Percentiles rank a stretch among this genome's conserved stretches.
phyloP scores from a whole-genome alignment of 2,888 invertebrate genomes.

The Perithous albicinctus region DNA sequence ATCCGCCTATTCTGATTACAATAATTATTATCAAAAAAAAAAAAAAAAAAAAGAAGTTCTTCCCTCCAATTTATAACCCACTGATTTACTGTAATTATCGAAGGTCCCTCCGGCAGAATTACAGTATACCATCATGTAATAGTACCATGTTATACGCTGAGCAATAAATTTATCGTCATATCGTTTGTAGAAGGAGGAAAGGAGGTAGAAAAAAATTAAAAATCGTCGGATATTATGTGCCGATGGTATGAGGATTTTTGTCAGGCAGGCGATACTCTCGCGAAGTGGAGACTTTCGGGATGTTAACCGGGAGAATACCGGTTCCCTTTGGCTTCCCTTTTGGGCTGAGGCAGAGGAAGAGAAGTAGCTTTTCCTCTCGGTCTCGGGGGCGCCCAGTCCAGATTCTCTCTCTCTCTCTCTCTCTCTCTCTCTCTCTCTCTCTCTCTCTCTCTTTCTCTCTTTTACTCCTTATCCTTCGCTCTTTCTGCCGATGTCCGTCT shows the following conservation, averaged over 20 bases:
- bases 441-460: background rate
- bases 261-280: background rate
- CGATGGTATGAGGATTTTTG: constrained; percentile 23
- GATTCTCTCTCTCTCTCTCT: too few relatives aligned
- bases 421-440: background rate
- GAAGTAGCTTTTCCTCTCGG: constrained; percentile 18
- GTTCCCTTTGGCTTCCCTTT: background rate
- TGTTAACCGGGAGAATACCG: constrained; percentile 30
- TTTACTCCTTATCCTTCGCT: background rate
- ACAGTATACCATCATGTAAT: background rate
- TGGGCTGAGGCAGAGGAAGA: background rate
- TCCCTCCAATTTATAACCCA: background rate
- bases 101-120: background rate
- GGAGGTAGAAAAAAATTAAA: background rate
- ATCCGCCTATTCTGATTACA: background rate
- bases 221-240: background rate
- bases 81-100: constrained; percentile 6
- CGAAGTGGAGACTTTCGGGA: constrained; percentile 28
- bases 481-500: constrained; percentile 18
- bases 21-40: background rate
- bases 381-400: background rate
- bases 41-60: background rate
- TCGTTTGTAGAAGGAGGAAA: background rate
- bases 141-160: background rate
- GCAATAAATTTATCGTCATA: constrained; percentile 7